Conservation (phyloP, 2,888 invertebrate species). For the Andrena haemorrhoa region DNA sequence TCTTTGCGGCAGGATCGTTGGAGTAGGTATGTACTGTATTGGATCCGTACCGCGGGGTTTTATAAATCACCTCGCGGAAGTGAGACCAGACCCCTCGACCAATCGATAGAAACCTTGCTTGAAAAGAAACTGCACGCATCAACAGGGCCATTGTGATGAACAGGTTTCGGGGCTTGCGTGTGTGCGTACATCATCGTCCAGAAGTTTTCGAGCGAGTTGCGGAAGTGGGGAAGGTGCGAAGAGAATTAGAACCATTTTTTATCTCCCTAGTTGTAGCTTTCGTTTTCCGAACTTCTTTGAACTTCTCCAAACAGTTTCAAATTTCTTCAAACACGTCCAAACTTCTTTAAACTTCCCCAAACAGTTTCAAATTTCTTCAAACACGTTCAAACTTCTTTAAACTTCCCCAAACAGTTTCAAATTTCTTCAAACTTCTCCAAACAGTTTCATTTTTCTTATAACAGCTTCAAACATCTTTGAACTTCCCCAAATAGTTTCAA, state of each 20-base stretch:
- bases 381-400: too few species aligned
- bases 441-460: too few species aligned
- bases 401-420: too few species aligned
- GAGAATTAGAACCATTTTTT: neutral
- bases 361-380: too few species aligned
- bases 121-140: conserved; percentile 26
- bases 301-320: neutral
- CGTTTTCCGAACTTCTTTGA: neutral
- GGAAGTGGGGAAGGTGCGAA: neutral
- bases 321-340: too few species aligned
- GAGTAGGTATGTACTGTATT: conserved; percentile 35
- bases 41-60: conserved; percentile 47
- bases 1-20: conserved; percentile 15
- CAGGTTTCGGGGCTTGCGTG: conserved; percentile 20
- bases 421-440: neutral
- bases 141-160: conserved; percentile 20
- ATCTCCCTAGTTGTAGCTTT: neutral
- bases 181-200: neutral
- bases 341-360: neutral
- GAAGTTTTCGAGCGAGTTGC: neutral
- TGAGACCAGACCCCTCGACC: conserved; percentile 31
- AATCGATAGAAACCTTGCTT: conserved; percentile 71
- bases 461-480: too few species aligned
- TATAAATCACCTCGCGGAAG: conserved; percentile 59
- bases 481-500: neutral